Evolutionary conservation across 2,888 invertebrate species (phyloP), one percentile per base, ranked within the genome.

Genomic region (Agrochola lychnidis): DNA sequence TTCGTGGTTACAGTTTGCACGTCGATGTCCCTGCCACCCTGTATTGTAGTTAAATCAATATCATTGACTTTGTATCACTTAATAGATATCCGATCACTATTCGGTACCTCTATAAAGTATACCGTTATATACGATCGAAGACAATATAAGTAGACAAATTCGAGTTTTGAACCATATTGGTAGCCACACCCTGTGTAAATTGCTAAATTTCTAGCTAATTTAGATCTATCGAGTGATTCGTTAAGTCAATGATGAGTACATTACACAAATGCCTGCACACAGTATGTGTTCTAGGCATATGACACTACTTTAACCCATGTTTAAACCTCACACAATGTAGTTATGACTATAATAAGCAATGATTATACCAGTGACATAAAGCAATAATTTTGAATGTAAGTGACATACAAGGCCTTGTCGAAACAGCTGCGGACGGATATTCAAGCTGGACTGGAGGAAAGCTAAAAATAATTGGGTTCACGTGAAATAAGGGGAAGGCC

Each of bases 401-500:
- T 59, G 62, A 59, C 69, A 73, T 30, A 75, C 73, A 79, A 70
- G 73, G 81, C 79, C 70, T 75, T 76, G 63, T 67, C 68, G 70
- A 76, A 77, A 72, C 57, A 67, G 66, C 53, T 69, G 85, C 83
- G 87, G 87, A 88, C 88, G 85, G 85, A 85, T 75, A 81, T 78
- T 70, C n/a, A 85, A 87, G 85, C 85, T 78, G 81, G 74, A 84
- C 70, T 80, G 85, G 83, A 82, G 74, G 59, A 53, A 78, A 85
- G 82, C 87, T 70, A 36, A 77, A 84, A 76, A 9, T 62, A 78
- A 76, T 64, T 10, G 76, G 73, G 66, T 40, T 67, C 40, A 71
- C 42, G 73, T 62, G 19, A 73, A 76, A 57, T 62, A 72, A 63
- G 61, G 51, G 59, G 42, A 73, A 83, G 67, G 72, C 81, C 69